Evolutionary conservation across 2,888 invertebrate genomes (phyloP), one percentile per base, ranked within the genome.

Genomic region (Torymus tubicola): DNA sequence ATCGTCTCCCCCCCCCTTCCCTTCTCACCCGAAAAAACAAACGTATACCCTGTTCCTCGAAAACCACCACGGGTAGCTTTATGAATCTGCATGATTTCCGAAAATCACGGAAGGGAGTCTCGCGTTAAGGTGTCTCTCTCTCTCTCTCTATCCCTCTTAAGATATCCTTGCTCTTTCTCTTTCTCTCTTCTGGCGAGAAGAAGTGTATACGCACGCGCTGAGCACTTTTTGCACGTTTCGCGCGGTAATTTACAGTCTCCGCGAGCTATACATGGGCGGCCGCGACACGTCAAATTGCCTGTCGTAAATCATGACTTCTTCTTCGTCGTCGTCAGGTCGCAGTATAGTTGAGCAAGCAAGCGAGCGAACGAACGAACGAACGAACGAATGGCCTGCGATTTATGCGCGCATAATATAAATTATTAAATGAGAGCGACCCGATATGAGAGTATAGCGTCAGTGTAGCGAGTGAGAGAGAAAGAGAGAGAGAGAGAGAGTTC

Each of bases 351-450:
- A n/a, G n/a, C n/a, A n/a, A n/a, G n/a, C n/a, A n/a, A n/a, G n/a
- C n/a, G 31, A 31, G 31, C 31, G 31, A 31, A 31, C 31, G 31
- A 31, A 8, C 31, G 31, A 31, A 8, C 31, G 31, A 42, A 8
- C 42, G 42, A 42, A 8, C 42, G 42, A 42, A 42, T 55, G 55
- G 50, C 16, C 12, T 83, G 87, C 88, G 88, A 90, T 90, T 90
- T 90, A 90, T 90, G 89, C 87, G 86, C 87, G 88, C 88, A 89
- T 90, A 89, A 90, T 89, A 89, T 90, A 90, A 90, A 90, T 90
- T 90, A 90, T 90, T 89, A 89, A 90, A 90, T 90, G 82, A 81
- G 71, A 55, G 80, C 78, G 77, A 70, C 63, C 80, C 78, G 81
- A 82, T 83, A 83, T 83, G 81, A 82, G 75, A 72, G 58, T 24